Conservation (phyloP, 2,113 vertebrate genomes). For the Clinocottus analis region DNA sequence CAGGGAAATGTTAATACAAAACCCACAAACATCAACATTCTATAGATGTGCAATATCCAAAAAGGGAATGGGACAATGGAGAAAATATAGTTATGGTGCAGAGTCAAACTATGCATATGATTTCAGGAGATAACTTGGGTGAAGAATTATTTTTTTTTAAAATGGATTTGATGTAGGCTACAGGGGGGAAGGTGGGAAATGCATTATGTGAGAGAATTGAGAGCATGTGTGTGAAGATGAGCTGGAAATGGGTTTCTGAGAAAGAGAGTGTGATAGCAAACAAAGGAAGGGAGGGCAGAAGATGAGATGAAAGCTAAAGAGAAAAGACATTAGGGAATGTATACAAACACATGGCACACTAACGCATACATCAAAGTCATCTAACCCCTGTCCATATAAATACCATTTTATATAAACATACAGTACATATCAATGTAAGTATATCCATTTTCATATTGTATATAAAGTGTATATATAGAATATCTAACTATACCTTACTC, state of each 20-base stretch:
- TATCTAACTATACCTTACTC: not conserved
- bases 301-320: slow-evolving; percentile 50
- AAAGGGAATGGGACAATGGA: not conserved
- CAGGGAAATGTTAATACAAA: not conserved
- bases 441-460: slow-evolving; percentile 3
- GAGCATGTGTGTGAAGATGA: slow-evolving; percentile 32
- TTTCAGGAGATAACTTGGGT: slow-evolving; percentile 19
- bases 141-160: slow-evolving; percentile 12
- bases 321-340: slow-evolving; percentile 23
- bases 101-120: slow-evolving; percentile 17
- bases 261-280: slow-evolving; percentile 35
- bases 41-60: not conserved
- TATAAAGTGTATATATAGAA: slow-evolving; percentile 14
- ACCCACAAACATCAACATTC: not conserved
- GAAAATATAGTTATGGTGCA: not conserved
- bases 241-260: slow-evolving; percentile 48
- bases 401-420: slow-evolving; percentile 1
- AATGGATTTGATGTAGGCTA: slow-evolving; percentile 26
- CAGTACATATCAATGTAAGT: not conserved
- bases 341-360: slow-evolving; percentile 15
- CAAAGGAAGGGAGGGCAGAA: slow-evolving; percentile 23
- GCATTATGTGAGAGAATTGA: slow-evolving; percentile 29
- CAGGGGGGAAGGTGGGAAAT: not conserved
- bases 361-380: slow-evolving; percentile 7
- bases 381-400: slow-evolving; percentile 5